Evolutionary conservation across 2,888 invertebrate species (phyloP), one percentile per base, ranked within the genome.

Genomic region (Colostygia pectinataria): DNA sequence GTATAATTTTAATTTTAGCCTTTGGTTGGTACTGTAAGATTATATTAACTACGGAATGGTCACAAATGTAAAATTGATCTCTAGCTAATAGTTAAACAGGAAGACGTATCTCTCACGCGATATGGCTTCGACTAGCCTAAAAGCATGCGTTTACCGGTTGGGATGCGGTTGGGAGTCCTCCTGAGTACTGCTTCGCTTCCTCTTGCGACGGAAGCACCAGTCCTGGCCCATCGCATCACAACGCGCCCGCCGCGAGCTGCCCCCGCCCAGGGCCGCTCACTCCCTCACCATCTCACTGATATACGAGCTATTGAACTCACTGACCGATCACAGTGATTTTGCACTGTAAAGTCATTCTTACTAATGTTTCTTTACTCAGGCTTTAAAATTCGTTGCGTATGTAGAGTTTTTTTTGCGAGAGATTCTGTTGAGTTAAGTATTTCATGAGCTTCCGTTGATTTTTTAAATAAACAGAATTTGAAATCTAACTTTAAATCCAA

Each of bases 161-260:
- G 84, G 92, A 92, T 90, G 92, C 92, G 72, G 89, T 86, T 91
- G 77, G 91, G 73, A 83, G 91, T 88, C 92, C 81, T 84, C 93
- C 91, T 87, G 93, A 91, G 90, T 88, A 83, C 92, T 92, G 77
- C 92, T 92, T 71, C 93, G 91, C 87, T 93, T 94, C 82, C 93
- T 90, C 77, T 93, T 93, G 82, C 93, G 92, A 68, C 93, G 91
- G 82, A 93, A 92, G 90, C 94, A 94, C 93, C 94, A 94, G 85
- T 94, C 94, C 85, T 94, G 94, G 78, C 94, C 94, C 94, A 94
- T 94, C 79, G 83, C 90, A 84, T 88, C 89, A 86, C 89, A 89
- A 80, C 89, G 85, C 80, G 84, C 83, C 79, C 86, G 83, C 84
- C 89, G 84, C 79, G 89, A 89, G 71, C 89, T 84, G 72, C 89